phyloP scores from a whole-genome alignment of 1,140 invertebrate species.

The Bathynomus jamesi region DNA sequence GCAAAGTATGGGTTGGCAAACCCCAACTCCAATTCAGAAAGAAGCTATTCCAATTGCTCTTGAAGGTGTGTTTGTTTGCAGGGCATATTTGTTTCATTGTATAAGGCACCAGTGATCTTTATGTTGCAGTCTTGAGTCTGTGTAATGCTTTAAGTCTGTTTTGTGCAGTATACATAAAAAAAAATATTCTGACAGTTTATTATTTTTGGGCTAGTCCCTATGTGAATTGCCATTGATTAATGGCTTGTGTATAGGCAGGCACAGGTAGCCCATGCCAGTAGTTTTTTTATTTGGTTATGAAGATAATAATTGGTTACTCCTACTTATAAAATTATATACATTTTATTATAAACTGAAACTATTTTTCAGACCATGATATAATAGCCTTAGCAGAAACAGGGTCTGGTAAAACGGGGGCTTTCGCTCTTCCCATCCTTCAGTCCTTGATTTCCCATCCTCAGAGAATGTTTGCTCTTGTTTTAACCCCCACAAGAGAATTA shows the following conservation, averaged over 20 bases:
- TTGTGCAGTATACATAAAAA: not conserved
- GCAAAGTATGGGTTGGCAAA: constrained; percentile 83
- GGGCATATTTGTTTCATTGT: not conserved
- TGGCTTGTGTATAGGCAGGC: not conserved
- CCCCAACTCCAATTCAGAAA: constrained; percentile 87
- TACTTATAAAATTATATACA: not conserved
- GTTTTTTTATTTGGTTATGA: not conserved
- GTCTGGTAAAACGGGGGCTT: constrained; percentile 96
- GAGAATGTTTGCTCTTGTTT: constrained; percentile 82
- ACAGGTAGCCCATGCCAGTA: not conserved
- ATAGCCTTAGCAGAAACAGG: constrained; percentile 97
- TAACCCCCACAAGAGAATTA: constrained; percentile 94
- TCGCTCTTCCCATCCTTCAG: constrained; percentile 92
- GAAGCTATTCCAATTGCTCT: constrained; percentile 87
- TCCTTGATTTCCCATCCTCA: constrained; percentile 82
- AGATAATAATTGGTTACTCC: not conserved
- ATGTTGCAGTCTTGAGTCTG: not conserved
- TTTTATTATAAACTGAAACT: not conserved
- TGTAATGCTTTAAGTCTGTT: not conserved
- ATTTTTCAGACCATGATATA: constrained; percentile 66
- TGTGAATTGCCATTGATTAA: not conserved
- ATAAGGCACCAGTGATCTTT: not conserved
- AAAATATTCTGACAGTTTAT: not conserved
- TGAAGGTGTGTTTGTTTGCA: constrained; percentile 51
- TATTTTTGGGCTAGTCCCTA: not conserved